Evolutionary conservation across 2,113 vertebrate species (phyloP).

Genomic region (Nyctibius bracteatus): DNA sequence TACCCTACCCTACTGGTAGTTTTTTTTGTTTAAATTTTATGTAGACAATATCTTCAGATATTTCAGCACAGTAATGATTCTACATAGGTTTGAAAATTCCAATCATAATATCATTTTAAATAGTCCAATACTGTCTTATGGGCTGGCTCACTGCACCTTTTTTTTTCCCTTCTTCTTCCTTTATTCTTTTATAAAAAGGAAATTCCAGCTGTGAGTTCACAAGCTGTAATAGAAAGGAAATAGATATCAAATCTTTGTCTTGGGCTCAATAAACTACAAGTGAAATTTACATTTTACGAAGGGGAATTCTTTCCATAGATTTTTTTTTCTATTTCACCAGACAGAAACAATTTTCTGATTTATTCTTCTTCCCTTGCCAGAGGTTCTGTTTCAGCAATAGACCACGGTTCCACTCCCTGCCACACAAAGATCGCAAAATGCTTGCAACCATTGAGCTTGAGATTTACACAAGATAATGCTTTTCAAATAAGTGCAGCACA

Average conservation of each 20-base stretch:
- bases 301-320: background rate
- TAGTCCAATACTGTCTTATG: background rate
- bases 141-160: background rate
- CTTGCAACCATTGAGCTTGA: background rate
- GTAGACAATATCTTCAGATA: background rate
- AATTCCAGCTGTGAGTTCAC: background rate
- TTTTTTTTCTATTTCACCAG: background rate
- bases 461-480: background rate
- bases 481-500: background rate
- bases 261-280: background rate
- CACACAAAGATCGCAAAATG: background rate
- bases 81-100: background rate
- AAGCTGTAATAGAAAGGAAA: slow-evolving; percentile 8
- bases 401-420: background rate
- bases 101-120: background rate
- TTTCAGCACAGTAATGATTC: background rate
- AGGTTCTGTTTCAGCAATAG: slow-evolving; percentile 20
- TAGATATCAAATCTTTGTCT: background rate
- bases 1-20: background rate
- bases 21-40: background rate
- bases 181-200: background rate
- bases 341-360: background rate
- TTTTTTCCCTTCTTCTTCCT: background rate
- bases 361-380: background rate
- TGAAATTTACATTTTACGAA: background rate